These are phyloP conservation scores for Rosalia funebris DNA, from an alignment of 2,888 invertebrate genomes.

Conservation along the genomic window DNA sequence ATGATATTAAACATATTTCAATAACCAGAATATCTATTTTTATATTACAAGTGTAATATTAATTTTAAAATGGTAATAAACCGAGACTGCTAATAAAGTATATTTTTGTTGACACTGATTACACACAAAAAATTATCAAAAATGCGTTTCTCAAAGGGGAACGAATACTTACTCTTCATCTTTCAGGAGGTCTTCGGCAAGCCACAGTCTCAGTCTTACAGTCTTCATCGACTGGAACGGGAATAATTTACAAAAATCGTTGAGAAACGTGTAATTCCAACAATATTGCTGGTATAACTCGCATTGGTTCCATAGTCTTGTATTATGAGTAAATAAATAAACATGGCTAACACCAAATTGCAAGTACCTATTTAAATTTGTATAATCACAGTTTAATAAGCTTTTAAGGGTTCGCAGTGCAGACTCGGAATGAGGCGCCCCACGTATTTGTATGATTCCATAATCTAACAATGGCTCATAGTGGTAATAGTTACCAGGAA, in stretches of 20 bases:
- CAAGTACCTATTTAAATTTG: constrained; percentile 77
- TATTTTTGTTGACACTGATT: no score
- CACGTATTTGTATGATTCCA: constrained; percentile 84
- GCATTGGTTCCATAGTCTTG: constrained; percentile 85
- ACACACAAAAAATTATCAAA: no score
- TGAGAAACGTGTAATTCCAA: constrained; percentile 77
- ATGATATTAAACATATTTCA: no score
- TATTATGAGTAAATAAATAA: constrained; percentile 87
- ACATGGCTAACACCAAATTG: constrained; percentile 80
- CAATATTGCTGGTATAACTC: constrained; percentile 73
- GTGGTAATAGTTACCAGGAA: constrained; percentile 89
- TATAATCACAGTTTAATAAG: constrained; percentile 81
- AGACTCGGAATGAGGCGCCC: constrained; percentile 74
- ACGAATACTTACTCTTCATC: constrained; percentile 74
- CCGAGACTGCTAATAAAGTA: no score
- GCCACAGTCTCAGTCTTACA: constrained; percentile 78
- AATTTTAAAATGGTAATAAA: no score
- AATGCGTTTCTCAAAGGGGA: no score
- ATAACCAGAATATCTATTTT: no score
- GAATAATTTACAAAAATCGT: constrained; percentile 82
- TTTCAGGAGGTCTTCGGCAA: constrained; percentile 76
- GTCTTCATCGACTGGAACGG: constrained; percentile 92
- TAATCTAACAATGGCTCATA: constrained; percentile 88
- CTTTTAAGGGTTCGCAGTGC: constrained; percentile 76
- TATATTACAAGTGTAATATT: no score